Percentiles rank a stretch among this genome's conserved stretches.
Conservation (phyloP, 2,888 invertebrate species). For the Automeris io region DNA sequence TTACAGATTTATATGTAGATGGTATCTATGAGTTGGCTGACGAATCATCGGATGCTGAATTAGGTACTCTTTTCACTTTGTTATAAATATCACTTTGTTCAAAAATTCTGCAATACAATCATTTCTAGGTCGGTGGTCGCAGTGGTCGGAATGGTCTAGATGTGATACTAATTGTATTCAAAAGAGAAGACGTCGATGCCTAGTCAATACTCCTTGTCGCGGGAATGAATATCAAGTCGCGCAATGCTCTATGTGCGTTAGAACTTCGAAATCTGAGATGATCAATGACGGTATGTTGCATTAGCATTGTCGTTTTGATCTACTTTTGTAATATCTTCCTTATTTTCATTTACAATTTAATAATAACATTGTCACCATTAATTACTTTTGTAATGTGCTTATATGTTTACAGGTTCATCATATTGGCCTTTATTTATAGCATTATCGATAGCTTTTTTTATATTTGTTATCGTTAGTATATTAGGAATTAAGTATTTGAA, state of each 20-base stretch:
- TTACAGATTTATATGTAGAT: constrained; percentile 55
- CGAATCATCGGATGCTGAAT: constrained; percentile 56
- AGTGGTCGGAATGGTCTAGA: constrained; percentile 94
- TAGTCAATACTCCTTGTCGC: constrained; percentile 48
- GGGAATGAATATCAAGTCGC: constrained; percentile 62
- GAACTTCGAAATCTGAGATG: constrained; percentile 60
- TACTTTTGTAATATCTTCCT: background rate
- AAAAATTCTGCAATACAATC: background rate
- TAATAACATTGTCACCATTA: background rate
- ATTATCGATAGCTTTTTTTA: constrained; percentile 58
- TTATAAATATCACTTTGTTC: background rate
- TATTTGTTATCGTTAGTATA: constrained; percentile 60
- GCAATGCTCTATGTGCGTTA: constrained; percentile 60
- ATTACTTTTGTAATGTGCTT: background rate
- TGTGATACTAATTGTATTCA: constrained; percentile 94
- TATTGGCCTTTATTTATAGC: constrained; percentile 63
- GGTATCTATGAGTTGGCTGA: constrained; percentile 61
- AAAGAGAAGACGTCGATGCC: constrained; percentile 87
- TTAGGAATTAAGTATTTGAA: constrained; percentile 68
- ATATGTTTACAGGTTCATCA: constrained; percentile 48
- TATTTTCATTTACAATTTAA: background rate
- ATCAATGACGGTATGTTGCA: constrained; percentile 45
- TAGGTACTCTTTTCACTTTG: constrained; percentile 33
- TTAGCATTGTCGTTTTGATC: background rate
- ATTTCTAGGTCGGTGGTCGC: constrained; percentile 84